phyloP scores from a whole-genome alignment of 2,113 vertebrate species.

The Bos indicus region DNA sequence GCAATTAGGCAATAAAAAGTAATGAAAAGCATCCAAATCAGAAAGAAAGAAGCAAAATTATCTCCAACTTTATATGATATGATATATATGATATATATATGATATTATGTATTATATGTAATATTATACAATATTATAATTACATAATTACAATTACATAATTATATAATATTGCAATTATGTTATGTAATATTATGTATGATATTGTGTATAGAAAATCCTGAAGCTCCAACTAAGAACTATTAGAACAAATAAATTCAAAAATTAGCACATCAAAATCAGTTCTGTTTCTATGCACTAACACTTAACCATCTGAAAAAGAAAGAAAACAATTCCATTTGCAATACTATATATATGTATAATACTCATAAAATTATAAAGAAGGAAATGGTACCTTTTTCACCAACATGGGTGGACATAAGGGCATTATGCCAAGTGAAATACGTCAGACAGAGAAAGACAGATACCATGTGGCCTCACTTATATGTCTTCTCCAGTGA shows the following conservation, averaged over 20 bases:
- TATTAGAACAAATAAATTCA: not conserved
- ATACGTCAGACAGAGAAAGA: not conserved
- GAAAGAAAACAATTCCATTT: not conserved
- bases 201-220: not conserved
- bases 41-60: not conserved
- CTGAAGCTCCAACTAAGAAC: not conserved
- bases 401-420: not conserved
- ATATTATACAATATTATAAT: too few relatives aligned
- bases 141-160: too few relatives aligned
- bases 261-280: not conserved
- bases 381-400: not conserved
- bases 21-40: not conserved
- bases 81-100: not conserved
- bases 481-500: not conserved
- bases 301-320: not conserved
- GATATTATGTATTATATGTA: too few relatives aligned
- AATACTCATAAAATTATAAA: not conserved
- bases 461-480: not conserved
- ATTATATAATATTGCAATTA: too few relatives aligned
- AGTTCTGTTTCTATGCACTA: not conserved
- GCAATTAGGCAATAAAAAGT: not conserved
- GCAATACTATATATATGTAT: not conserved
- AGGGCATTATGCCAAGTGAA: not conserved
- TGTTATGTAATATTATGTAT: not conserved
- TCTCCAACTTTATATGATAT: not conserved